Percentiles rank a stretch among this genome's conserved stretches.
phyloP scores from a whole-genome alignment of 2,797 vertebrate genomes.

The Coregonus sp. region DNA sequence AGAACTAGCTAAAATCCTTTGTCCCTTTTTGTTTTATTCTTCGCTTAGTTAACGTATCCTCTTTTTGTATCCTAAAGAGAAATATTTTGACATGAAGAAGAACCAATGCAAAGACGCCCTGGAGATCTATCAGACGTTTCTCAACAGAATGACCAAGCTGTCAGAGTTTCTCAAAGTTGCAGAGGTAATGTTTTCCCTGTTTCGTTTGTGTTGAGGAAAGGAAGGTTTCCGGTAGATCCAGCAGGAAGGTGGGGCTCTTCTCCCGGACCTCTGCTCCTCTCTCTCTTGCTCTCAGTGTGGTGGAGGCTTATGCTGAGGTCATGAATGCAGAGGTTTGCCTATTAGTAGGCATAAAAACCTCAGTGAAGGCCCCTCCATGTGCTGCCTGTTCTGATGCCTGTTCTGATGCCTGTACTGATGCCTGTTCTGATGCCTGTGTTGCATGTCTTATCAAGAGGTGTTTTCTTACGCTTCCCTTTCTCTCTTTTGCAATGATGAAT shows the following conservation, averaged over 20 bases:
- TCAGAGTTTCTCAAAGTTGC: constrained; percentile 95
- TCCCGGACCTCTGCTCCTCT: constrained; percentile 41
- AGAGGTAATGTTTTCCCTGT: constrained; percentile 81
- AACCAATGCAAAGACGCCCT: constrained; percentile 94
- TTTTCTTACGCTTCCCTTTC: constrained; percentile 48
- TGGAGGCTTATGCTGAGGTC: constrained; percentile 54
- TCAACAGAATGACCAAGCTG: constrained; percentile 90
- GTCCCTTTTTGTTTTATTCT: not conserved
- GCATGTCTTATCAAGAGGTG: constrained; percentile 76
- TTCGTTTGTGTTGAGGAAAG: constrained; percentile 29
- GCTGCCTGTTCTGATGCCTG: constrained; percentile 82
- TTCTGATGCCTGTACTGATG: constrained; percentile 69
- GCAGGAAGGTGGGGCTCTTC: constrained; percentile 40
- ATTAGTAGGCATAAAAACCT: constrained; percentile 56
- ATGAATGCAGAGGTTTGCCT: constrained; percentile 61
- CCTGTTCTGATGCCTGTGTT: constrained; percentile 81
- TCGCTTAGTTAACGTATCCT: not conserved
- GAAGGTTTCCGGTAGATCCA: not conserved
- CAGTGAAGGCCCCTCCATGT: constrained; percentile 69
- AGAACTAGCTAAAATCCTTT: not conserved
- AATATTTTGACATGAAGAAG: constrained; percentile 98
- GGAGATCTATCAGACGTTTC: constrained; percentile 97
- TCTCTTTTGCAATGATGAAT: not conserved
- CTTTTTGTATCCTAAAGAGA: constrained; percentile 74
- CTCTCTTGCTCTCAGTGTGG: constrained; percentile 23